These are phyloP conservation scores for Phallusia fumigata DNA, from an alignment of 23 tunicate genomes.

Conservation along the genomic window DNA sequence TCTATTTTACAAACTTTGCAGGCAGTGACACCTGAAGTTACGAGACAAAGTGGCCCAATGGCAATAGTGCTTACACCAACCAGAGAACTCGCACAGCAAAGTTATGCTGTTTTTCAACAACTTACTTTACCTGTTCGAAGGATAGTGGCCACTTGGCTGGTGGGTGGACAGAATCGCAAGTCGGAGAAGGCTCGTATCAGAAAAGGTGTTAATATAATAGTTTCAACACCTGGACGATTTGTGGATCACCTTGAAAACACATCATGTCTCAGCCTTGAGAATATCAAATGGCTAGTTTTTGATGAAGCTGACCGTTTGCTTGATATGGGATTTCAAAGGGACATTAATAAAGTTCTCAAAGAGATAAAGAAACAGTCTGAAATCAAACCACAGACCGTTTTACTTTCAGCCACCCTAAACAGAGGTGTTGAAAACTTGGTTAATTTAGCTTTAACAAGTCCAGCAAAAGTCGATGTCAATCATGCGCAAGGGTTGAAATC, in stretches of 20 bases:
- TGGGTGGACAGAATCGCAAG: conserved; percentile 90
- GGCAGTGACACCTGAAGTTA: conserved; percentile 31
- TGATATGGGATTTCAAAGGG: conserved; percentile 89
- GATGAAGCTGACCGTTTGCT: conserved; percentile 99
- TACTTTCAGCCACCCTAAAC: conserved; percentile 88
- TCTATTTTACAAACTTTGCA: conserved; percentile 57
- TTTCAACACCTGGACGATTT: conserved; percentile 96
- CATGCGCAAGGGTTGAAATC: neutral
- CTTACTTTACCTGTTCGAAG: conserved; percentile 55
- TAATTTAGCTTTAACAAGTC: conserved; percentile 58
- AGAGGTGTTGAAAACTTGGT: conserved; percentile 90
- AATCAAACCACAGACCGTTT: conserved; percentile 53
- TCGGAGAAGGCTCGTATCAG: conserved; percentile 92
- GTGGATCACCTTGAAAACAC: conserved; percentile 94
- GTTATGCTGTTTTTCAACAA: conserved; percentile 61
- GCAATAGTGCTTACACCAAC: conserved; percentile 88
- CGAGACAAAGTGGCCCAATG: conserved; percentile 59
- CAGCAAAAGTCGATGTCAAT: conserved; percentile 44
- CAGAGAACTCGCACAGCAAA: conserved; percentile 86
- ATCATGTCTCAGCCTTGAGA: conserved; percentile 37
- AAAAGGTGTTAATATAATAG: conserved; percentile 81
- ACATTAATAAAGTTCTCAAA: conserved; percentile 55
- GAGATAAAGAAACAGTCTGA: conserved; percentile 44
- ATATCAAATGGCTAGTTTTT: conserved; percentile 69
- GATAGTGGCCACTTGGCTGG: conserved; percentile 86